phyloP scores from a whole-genome alignment of 2,797 vertebrate genomes.

The Tiaroga cobitis region DNA sequence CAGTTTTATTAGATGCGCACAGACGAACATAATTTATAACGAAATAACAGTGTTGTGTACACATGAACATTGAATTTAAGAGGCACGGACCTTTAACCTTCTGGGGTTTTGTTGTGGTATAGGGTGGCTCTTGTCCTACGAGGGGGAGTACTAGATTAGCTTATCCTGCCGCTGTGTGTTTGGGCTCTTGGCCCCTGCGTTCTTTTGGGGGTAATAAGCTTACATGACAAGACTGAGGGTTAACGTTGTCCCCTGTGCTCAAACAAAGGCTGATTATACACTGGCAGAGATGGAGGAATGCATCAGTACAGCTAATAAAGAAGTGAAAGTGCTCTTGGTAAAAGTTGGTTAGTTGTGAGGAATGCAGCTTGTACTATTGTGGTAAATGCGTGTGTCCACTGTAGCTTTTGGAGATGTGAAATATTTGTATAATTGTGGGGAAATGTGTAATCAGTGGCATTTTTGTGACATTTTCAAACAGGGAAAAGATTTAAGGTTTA shows the following conservation, averaged over 20 bases:
- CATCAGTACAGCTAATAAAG: slow-evolving; percentile 71
- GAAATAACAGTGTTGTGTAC: not conserved
- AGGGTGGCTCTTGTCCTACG: slow-evolving; percentile 21
- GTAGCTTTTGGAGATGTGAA: not conserved
- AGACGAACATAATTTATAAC: slow-evolving; percentile 5
- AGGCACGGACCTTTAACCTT: slow-evolving; percentile 22
- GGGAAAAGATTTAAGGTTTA: not conserved
- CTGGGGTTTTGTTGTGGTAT: slow-evolving; percentile 15
- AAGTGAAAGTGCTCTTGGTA: slow-evolving; percentile 77
- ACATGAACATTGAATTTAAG: slow-evolving; percentile 26
- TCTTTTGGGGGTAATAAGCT: slow-evolving; percentile 84
- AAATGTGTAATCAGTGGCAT: not conserved
- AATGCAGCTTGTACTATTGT: slow-evolving; percentile 58
- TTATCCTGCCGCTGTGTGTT: slow-evolving; percentile 81
- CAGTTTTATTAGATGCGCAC: slow-evolving; percentile 26
- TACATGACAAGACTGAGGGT: slow-evolving; percentile 84
- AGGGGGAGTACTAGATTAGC: slow-evolving; percentile 75
- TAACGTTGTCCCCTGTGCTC: slow-evolving; percentile 77
- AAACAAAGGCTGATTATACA: slow-evolving; percentile 91
- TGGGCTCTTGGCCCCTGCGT: slow-evolving; percentile 75
- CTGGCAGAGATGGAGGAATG: slow-evolving; percentile 81
- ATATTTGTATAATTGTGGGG: not conserved
- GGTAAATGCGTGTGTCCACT: slow-evolving; percentile 7
- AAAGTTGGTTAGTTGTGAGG: slow-evolving; percentile 78
- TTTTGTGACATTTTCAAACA: not conserved